phyloP scores from a whole-genome alignment of 1,140 invertebrate species.

The Nasonia giraulti region DNA sequence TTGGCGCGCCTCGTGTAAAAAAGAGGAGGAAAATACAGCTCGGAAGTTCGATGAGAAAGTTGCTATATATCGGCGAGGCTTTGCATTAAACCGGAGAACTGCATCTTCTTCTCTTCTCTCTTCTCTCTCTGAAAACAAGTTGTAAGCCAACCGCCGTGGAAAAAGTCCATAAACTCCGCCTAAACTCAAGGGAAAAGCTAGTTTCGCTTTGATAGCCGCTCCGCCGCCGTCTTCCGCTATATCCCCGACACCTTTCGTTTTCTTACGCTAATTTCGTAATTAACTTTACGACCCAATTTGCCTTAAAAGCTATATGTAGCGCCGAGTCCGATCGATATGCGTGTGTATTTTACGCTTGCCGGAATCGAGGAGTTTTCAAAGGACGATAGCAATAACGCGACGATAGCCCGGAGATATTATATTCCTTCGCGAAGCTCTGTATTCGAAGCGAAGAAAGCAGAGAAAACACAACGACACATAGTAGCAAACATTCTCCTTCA shows the following conservation, averaged over 20 bases:
- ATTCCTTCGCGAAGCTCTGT: too few species aligned
- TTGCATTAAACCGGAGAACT: slow-evolving; percentile 19
- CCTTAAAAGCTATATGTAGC: neutral
- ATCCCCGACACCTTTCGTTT: neutral
- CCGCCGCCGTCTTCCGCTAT: neutral
- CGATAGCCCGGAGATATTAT: neutral
- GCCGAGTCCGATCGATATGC: neutral
- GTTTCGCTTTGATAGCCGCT: neutral
- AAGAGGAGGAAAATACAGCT: neutral
- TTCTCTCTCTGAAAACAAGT: slow-evolving; percentile 11
- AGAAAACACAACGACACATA: too few species aligned
- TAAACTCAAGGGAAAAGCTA: neutral
- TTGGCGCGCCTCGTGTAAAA: neutral
- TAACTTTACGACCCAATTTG: slow-evolving; percentile 10
- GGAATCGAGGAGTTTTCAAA: too few species aligned
- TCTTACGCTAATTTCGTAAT: slow-evolving; percentile 28
- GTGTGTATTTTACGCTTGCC: neutral
- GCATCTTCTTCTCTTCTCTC: neutral
- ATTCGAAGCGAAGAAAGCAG: too few species aligned
- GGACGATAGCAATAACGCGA: too few species aligned
- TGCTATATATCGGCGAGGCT: neutral
- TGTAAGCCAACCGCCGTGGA: neutral
- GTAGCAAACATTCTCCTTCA: too few species aligned
- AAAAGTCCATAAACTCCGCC: slow-evolving; percentile 19
- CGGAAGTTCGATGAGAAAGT: slow-evolving; percentile 37